phyloP scores from a whole-genome alignment of 2,888 invertebrate genomes.

The Lasiommata megera region DNA sequence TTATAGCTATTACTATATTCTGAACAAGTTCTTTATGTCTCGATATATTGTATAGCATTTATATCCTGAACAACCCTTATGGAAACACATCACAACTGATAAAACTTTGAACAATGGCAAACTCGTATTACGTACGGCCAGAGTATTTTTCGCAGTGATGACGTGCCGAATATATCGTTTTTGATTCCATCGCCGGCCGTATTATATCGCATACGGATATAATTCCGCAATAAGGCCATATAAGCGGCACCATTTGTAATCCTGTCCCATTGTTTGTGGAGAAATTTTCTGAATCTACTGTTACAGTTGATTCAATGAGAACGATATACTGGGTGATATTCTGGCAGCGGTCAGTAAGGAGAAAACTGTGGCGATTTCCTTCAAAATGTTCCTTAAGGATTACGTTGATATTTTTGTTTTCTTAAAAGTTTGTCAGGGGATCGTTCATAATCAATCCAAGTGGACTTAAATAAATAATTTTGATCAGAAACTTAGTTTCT shows the following conservation, averaged over 20 bases:
- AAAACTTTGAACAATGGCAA: constrained; percentile 6
- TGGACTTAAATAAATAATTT: no score
- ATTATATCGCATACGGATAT: constrained; percentile 19
- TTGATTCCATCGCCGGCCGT: constrained; percentile 11
- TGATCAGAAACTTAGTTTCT: no score
- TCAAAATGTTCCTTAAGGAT: no score
- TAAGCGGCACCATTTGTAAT: constrained; percentile 24
- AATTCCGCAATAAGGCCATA: constrained; percentile 20
- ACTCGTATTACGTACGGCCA: not conserved
- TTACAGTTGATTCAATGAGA: constrained; percentile 24
- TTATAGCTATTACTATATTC: no score
- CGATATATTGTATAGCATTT: no score
- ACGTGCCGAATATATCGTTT: constrained; percentile 3
- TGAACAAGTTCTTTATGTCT: no score
- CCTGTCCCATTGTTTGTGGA: constrained; percentile 25
- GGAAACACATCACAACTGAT: no score
- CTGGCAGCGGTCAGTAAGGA: not conserved
- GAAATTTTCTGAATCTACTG: constrained; percentile 27
- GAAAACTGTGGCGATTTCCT: not conserved
- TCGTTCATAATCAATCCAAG: no score
- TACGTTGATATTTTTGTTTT: no score
- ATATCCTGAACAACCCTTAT: no score
- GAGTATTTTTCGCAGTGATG: constrained; percentile 2
- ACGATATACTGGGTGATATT: constrained; percentile 6
- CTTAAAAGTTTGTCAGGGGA: no score